Evolutionary conservation across 2,797 vertebrate species (phyloP).

Genomic region (Sebastiscus albofasciatus): DNA sequence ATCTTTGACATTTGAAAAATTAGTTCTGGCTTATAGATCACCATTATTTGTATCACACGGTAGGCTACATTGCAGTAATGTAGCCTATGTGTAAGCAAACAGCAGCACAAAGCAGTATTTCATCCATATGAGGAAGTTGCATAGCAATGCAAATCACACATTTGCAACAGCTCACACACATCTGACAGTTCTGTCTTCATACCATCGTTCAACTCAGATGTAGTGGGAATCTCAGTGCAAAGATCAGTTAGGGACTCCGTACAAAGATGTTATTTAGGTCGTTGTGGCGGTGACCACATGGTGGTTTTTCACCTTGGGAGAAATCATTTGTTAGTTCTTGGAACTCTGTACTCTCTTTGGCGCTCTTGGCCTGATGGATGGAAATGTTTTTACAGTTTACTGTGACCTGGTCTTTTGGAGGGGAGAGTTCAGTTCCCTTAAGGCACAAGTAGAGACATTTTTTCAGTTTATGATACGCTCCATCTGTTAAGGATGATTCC

Average conservation of each 20-base stretch:
- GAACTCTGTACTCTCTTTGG: background rate
- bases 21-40: background rate
- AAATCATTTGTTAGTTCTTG: background rate
- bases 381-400: conserved; percentile 32
- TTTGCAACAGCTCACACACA: background rate
- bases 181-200: background rate
- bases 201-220: background rate
- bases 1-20: background rate
- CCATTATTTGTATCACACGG: background rate
- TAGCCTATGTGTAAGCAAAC: background rate
- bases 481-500: conserved; percentile 57
- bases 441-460: conserved; percentile 34
- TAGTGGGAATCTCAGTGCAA: background rate
- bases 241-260: background rate
- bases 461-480: conserved; percentile 51
- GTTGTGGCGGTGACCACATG: background rate
- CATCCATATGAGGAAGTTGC: conserved; percentile 42
- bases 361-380: conserved; percentile 26
- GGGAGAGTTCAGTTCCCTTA: conserved; percentile 45
- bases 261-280: background rate
- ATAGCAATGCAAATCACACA: conserved; percentile 6
- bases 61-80: background rate
- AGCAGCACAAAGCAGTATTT: background rate
- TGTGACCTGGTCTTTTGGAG: conserved; percentile 47
- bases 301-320: background rate